Evolutionary conservation across 2,113 vertebrate species (phyloP).

Genomic region (Bothrops jararaca): DNA sequence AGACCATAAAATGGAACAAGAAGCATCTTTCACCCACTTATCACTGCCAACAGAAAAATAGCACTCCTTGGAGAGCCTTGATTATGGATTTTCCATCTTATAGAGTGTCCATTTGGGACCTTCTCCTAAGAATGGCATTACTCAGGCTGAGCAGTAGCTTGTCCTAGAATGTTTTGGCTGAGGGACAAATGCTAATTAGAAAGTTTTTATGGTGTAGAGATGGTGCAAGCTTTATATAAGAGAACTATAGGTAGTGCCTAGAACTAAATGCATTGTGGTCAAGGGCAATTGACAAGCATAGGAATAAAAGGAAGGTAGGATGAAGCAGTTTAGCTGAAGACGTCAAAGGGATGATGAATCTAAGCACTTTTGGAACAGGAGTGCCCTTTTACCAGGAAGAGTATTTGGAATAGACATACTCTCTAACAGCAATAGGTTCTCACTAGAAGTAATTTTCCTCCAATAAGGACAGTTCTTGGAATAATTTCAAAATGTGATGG

Average conservation of each 20-base stretch:
- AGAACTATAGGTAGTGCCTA: background rate
- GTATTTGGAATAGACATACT: conserved; percentile 4
- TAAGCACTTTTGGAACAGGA: conserved; percentile 8
- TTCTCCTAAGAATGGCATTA: background rate
- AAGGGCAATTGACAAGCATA: conserved; percentile 34
- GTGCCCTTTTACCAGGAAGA: conserved; percentile 35
- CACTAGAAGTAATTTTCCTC: conserved; percentile 13
- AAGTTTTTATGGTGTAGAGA: background rate
- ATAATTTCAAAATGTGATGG: conserved; percentile 10
- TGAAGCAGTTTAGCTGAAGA: background rate
- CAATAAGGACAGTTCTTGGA: conserved; percentile 29
- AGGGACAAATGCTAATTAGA: background rate
- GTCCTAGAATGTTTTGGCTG: background rate
- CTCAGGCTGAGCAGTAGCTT: background rate
- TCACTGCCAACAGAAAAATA: background rate
- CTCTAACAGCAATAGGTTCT: conserved; percentile 5
- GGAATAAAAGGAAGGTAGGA: background rate
- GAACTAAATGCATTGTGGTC: conserved; percentile 29
- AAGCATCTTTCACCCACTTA: background rate
- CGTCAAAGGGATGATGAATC: background rate
- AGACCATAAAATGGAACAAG: background rate
- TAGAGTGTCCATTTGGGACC: background rate
- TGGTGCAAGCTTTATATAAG: background rate
- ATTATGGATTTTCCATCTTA: background rate
- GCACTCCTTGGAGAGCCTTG: background rate